phyloP scores from a whole-genome alignment of 2,888 invertebrate genomes.

The Elmis aenea region DNA sequence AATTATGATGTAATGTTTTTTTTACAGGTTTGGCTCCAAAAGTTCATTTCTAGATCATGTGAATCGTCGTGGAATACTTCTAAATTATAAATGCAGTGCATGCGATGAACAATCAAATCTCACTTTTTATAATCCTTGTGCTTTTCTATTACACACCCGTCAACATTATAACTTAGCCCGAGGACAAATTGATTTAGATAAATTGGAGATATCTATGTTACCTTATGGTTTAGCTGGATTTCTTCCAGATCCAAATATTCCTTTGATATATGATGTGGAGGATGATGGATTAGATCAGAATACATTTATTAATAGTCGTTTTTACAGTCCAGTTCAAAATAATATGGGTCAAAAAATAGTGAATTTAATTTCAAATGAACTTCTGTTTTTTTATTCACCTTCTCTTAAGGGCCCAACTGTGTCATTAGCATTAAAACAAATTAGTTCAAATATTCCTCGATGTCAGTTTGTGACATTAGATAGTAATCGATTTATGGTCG shows the following conservation, averaged over 20 bases:
- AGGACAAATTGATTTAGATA: slow-evolving; percentile 35
- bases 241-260: slow-evolving; percentile 34
- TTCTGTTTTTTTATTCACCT: slow-evolving; percentile 29
- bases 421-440: slow-evolving; percentile 36
- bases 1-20: slow-evolving; percentile 7
- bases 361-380: slow-evolving; percentile 33
- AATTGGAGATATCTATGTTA: slow-evolving; percentile 33
- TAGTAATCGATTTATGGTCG: slow-evolving; percentile 9
- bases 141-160: slow-evolving; percentile 40
- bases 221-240: slow-evolving; percentile 41
- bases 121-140: slow-evolving; percentile 41
- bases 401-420: slow-evolving; percentile 9
- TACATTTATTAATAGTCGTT: slow-evolving; percentile 34
- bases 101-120: slow-evolving; percentile 29
- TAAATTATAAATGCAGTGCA: slow-evolving; percentile 36
- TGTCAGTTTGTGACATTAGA: slow-evolving; percentile 36
- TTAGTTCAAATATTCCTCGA: slow-evolving; percentile 37
- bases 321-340: slow-evolving; percentile 34
- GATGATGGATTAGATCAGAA: slow-evolving; percentile 30
- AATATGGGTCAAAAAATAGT: slow-evolving; percentile 33
- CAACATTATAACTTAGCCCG: slow-evolving; percentile 34
- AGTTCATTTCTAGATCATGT: slow-evolving; percentile 41
- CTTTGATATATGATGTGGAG: slow-evolving; percentile 35
- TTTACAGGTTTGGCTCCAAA: slow-evolving; percentile 41
- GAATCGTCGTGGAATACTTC: slow-evolving; percentile 37